Conservation (phyloP, 2,797 vertebrate species). For the Rallus crepitans region DNA sequence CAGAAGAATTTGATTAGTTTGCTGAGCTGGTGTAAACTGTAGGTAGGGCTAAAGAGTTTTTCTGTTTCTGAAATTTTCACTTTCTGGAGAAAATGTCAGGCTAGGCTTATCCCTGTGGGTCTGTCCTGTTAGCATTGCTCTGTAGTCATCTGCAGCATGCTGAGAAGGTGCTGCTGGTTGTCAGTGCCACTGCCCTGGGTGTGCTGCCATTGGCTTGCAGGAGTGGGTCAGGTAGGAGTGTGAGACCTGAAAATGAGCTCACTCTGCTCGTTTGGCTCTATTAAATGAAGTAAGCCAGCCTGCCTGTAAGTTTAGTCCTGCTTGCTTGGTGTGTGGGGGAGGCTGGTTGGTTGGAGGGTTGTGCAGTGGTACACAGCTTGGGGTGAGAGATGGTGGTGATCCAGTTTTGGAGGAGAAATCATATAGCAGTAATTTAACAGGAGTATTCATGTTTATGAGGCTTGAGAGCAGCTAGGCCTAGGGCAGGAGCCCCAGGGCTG, state of each 20-base stretch:
- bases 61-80: no score
- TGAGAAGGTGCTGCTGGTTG: neutral
- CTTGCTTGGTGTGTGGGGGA: rapidly evolving
- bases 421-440: neutral
- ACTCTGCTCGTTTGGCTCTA: neutral
- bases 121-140: neutral
- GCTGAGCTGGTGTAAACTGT: neutral
- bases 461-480: neutral
- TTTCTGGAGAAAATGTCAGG: neutral
- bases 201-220: neutral
- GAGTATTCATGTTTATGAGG: neutral
- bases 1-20: neutral
- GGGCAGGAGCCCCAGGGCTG: neutral
- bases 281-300: neutral
- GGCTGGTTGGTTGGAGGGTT: rapidly evolving
- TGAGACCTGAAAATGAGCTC: neutral
- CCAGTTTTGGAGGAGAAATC: neutral
- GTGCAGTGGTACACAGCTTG: rapidly evolving
- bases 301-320: rapidly evolving
- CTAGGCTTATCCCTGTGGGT: neutral
- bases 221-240: rapidly evolving
- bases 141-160: neutral
- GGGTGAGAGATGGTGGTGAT: neutral
- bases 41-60: neutral
- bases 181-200: neutral